These are phyloP conservation scores for Palloptera scutellata DNA, from an alignment of 2,888 invertebrate genomes.

Conservation along the genomic window DNA sequence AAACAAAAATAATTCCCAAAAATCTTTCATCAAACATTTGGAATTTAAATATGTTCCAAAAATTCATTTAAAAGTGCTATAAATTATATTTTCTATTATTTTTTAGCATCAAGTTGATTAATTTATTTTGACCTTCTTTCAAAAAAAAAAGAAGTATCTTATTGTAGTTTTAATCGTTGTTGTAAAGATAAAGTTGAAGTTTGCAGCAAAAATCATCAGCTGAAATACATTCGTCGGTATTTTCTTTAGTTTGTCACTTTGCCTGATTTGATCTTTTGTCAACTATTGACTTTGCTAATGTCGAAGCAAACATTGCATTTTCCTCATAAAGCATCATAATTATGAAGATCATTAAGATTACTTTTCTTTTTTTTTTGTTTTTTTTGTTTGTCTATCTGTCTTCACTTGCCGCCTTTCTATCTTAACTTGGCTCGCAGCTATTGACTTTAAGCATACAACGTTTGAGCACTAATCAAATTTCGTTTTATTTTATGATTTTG, in stretches of 20 bases:
- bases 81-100: too few species aligned
- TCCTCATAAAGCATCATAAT: slow-evolving; percentile 9
- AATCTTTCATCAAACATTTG: too few species aligned
- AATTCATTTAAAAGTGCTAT: too few species aligned
- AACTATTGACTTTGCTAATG: slow-evolving; percentile 22
- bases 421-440: background rate
- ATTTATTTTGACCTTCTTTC: too few species aligned
- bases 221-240: background rate
- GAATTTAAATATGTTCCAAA: too few species aligned
- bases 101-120: too few species aligned
- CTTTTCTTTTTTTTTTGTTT: background rate
- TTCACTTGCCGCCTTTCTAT: background rate
- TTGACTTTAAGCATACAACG: background rate
- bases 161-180: too few species aligned
- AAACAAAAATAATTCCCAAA: too few species aligned
- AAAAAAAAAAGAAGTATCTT: too few species aligned
- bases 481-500: background rate
- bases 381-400: background rate
- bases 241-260: background rate
- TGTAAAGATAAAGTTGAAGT: too few species aligned
- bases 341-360: background rate
- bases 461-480: slow-evolving; percentile 1
- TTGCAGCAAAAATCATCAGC: too few species aligned
- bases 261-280: background rate
- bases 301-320: slow-evolving; percentile 20